Evolutionary conservation across 2,888 invertebrate genomes (phyloP).

Genomic region (Temnothorax rugatulus): DNA sequence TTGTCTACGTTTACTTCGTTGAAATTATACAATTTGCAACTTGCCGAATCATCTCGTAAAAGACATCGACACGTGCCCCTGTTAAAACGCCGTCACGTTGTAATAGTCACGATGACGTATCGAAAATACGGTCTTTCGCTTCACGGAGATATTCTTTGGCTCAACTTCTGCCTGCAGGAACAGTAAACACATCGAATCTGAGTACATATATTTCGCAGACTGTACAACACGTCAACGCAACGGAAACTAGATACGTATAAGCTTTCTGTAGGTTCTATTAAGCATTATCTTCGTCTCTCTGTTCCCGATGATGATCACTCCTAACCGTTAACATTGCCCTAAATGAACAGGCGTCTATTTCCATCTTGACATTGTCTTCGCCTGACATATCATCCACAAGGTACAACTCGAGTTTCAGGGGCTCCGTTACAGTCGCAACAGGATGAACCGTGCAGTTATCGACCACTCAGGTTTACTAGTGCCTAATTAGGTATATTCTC

Average conservation of each 20-base stretch:
- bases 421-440: neutral
- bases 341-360: constrained; percentile 42
- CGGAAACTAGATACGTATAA: constrained; percentile 2
- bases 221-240: too few relatives aligned
- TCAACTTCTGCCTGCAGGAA: neutral
- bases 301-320: neutral
- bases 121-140: neutral
- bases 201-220: neutral
- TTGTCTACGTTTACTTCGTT: neutral
- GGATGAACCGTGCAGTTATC: constrained; percentile 32
- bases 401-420: constrained; percentile 25
- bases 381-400: constrained; percentile 20
- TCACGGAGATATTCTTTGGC: neutral
- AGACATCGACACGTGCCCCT: neutral
- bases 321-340: constrained; percentile 24
- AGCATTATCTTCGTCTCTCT: constrained; percentile 25
- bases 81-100: neutral
- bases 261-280: constrained; percentile 35
- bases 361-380: constrained; percentile 51
- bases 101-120: neutral
- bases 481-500: constrained; percentile 31
- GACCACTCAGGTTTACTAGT: constrained; percentile 24
- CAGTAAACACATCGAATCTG: constrained; percentile 1
- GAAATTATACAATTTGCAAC: neutral
- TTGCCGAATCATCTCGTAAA: neutral